Percentiles rank a stretch among this genome's conserved stretches.
Evolutionary conservation across 2,888 invertebrate species (phyloP).

Genomic region (Lydus trimaculatus): DNA sequence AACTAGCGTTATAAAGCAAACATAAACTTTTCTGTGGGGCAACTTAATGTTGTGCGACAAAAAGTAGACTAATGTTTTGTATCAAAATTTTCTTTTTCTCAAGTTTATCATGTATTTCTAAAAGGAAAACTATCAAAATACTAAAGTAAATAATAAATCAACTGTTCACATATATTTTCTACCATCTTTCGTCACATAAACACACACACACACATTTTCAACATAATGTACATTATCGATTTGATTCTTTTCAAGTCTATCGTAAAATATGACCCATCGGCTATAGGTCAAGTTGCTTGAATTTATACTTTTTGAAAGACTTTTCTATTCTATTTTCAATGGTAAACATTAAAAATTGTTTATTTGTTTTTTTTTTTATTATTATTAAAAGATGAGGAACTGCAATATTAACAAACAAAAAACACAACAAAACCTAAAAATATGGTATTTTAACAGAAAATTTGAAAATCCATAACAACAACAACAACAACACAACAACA

Average conservation of each 20-base stretch:
- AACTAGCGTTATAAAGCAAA: too few species aligned
- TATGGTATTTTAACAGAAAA: not conserved
- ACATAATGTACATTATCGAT: conserved; percentile 43
- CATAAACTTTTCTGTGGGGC: too few species aligned
- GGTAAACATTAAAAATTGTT: not conserved
- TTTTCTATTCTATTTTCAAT: not conserved
- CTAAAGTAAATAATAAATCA: conserved; percentile 3
- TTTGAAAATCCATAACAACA: not conserved
- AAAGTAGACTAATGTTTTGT: too few species aligned
- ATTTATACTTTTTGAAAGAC: conserved; percentile 24
- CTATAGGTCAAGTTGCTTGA: conserved; percentile 41
- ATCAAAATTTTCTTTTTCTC: too few species aligned
- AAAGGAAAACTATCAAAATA: conserved; percentile 1
- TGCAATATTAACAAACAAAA: too few species aligned
- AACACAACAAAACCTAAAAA: too few species aligned
- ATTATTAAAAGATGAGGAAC: too few species aligned
- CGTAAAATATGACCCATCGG: conserved; percentile 45
- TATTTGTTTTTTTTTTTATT: too few species aligned
- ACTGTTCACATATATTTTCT: conserved; percentile 5
- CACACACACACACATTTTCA: not conserved
- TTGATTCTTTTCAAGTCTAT: conserved; percentile 35
- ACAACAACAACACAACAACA: not conserved
- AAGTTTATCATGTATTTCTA: too few species aligned
- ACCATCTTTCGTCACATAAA: not conserved
- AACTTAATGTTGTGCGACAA: too few species aligned